Evolutionary conservation across 2,888 invertebrate species (phyloP), one percentile per base, ranked within the genome.

Genomic region (Drosophila pseudotakahashii): DNA sequence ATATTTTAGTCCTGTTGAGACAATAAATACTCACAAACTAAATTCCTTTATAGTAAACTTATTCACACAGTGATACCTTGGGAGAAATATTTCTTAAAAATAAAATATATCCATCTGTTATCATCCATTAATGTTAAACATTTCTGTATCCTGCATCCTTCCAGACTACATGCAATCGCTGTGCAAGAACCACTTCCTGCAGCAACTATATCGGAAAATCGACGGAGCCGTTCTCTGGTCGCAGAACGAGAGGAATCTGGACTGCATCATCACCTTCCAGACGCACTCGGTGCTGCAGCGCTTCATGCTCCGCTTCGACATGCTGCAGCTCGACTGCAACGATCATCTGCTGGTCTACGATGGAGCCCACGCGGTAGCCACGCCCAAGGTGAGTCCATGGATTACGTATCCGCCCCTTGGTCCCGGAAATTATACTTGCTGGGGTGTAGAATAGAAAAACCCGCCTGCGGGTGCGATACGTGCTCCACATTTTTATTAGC

Each of bases 261-360:
- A 98, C 93, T 98, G 98, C 93, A 95, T 96, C 88, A 96, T 98
- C 91, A 98, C 98, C 62, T 98, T 98, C 93, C 98, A 98, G 93
- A 98, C 98, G 81, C 97, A 98, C 93, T 97, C 97, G 91, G 97
- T 98, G 88, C 94, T 98, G 89, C 98, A 98, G 93, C 94, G 97
- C 86, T 98, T 98, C 93, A 98, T 98, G 97, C 94, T 98, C 89
- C 95, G 98, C 89, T 98, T 98, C 93, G 98, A 98, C 91, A 94
- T 96, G 92, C 94, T 98, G 87, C 97, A 97, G 92, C 94, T 98
- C 75, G 98, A 98, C 93, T 98, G 98, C 93, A 98, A 98, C 91
- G 98, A 98, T 93, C 97, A 97, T 92, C 95, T 98, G 60, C 96
- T 95, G 90, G 96, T 98, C 90, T 98, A 97, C 91, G 98, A 98